phyloP scores from a whole-genome alignment of 1,140 invertebrate species.

The Pectinophora gossypiella region DNA sequence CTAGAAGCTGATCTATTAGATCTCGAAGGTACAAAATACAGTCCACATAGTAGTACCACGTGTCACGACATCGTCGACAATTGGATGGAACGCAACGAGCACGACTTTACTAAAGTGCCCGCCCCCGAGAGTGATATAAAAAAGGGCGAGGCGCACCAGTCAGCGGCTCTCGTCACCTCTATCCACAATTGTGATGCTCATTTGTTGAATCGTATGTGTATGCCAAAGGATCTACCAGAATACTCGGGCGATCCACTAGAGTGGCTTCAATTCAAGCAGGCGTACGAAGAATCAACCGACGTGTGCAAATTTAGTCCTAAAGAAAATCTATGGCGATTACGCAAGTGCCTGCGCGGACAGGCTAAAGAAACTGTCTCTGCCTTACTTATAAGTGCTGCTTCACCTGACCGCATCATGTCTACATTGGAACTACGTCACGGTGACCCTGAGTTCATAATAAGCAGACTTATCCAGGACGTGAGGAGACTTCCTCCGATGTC shows the following conservation, averaged over 20 bases:
- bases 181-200: background rate
- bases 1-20: too few species aligned
- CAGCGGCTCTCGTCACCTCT: background rate
- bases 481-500: constrained; percentile 8
- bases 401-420: background rate
- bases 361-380: constrained; percentile 5
- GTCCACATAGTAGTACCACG: background rate
- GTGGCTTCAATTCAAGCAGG: too few species aligned
- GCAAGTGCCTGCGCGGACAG: constrained; percentile 2
- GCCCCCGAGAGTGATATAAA: background rate
- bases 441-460: constrained; percentile 2
- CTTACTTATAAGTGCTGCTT: constrained; percentile 5
- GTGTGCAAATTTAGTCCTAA: background rate
- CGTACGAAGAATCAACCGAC: constrained; percentile 2
- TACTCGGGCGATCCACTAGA: constrained; percentile 3
- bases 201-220: constrained; percentile 5
- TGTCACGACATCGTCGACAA: background rate
- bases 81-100: background rate
- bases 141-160: background rate
- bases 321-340: constrained; percentile 7
- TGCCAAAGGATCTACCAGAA: constrained; percentile 3
- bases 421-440: constrained; percentile 9
- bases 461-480: constrained; percentile 7
- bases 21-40: constrained; percentile 4
- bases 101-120: background rate